Evolutionary conservation across 2,888 invertebrate species (phyloP), one percentile per base, ranked within the genome.

Genomic region (Ischnus inquisitorius): DNA sequence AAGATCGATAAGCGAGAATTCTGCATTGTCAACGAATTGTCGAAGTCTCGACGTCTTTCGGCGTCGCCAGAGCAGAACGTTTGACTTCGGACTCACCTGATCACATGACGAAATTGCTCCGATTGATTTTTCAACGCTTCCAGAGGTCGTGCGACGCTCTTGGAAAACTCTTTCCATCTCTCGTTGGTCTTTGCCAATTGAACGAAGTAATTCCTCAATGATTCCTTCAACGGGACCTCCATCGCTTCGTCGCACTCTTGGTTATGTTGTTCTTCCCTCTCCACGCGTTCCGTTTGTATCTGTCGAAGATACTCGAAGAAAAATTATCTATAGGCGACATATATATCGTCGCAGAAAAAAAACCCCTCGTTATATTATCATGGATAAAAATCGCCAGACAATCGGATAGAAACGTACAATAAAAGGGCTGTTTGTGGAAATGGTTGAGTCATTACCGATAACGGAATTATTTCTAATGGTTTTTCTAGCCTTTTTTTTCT

Each of bases 61-160:
- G 28, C 54, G 10, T 16, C 43, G 41, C 43, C 8, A 28, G 3
- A 25, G 67, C 22, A 34, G 43, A n/a, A 34, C 65, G 64, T 14
- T n/a, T 48, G 14, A 60, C n/a, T 8, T 28, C 41, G 57, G 79
- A 69, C 81, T 74, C 79, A 90, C 90, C 88, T 88, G 12, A 77
- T 85, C 28, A 91, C 89, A 5, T 87, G 87, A n/a, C 86, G 87
- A n/a, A 91, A 83, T 64, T 91, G 91, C 74, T 92, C 90, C 3
- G 84, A 86, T 86, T 89, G 89, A 88, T 91, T 91, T 69, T 80
- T 87, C 39, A 92, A 71, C 14, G 81, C 88, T 1, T 87, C 79
- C 2, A 92, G 54, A 0, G 88, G 85, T 12, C 74, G 77, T 64
- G 81, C 84, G 0, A 85, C 80, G 16, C 51, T 80, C 34, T 82